Base-by-base conservation (phyloP, 2,113 vertebrate species). In the Jaculus jaculus region DNA sequence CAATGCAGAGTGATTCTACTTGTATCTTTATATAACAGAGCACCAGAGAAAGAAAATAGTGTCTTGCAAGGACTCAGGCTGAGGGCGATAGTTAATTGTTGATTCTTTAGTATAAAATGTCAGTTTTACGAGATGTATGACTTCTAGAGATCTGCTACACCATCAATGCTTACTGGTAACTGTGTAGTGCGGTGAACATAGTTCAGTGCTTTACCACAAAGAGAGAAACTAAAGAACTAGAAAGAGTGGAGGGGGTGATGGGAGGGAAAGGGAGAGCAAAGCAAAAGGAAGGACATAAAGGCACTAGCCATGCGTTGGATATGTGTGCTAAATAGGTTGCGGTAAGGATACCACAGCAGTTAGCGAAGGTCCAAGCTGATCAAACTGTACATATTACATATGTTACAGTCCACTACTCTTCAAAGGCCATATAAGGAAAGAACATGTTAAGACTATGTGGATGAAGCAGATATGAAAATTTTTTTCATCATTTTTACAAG, bases 261-360 rank as follows among this genome's bases (percentile, higher is more conserved):
- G 12, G 7, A 21, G 6, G 23, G 3, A 21, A 30, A 16, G 7
- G 2, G 6, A 5, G 3, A 5, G 18, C 4, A 7, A 21, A 51
- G 11, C 34, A 30, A 39, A 26, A 7, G 37, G 24, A 51, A 32
- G 2, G 28, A n/a, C 18, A 80, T 24, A 65, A 39, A 16, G 37
- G 61, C 6, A 15, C 15, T 61, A n/a, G n/a, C n/a, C n/a, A n/a
- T n/a, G n/a, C n/a, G n/a, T n/a, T 47, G 6, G 8, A 7, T 61
- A 23, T 28, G 15, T 69, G 15, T 23, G 7, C 37, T 54, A 72
- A 28, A 51, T 51, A 51, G 24, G 42, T 66, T 34, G 4, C 13
- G 24, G 4, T 11, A 17, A 66, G 73, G 34, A 5, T 42, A 60
- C 39, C 23, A 47, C 13, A 65, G 9, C 9, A 63, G 7, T 54